Base-by-base conservation (phyloP, 1,140 invertebrate genomes). In the Achroia grisella region DNA sequence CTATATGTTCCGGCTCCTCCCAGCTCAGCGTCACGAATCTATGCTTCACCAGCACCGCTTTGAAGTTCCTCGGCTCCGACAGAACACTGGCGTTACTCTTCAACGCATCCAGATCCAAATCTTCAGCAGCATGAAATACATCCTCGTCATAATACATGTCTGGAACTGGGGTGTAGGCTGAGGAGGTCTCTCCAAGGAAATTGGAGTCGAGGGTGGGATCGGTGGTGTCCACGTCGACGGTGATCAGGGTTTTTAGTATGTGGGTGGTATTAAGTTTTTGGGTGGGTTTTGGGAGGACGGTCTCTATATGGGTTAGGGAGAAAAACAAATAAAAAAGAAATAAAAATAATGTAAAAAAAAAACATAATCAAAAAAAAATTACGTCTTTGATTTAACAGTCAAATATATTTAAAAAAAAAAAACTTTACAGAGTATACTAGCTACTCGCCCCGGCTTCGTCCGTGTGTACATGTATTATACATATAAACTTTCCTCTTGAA, bases 141-240 rank as follows among this genome's bases (percentile, higher is more conserved):
- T 27, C 1, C 69, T 67, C 51, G 41, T 74, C 54, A 30, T 42
- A 44, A 54, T 62, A 31, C 0, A 70, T 40, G 6, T 59, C 36
- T 0, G 74, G 74, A 1, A 55, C 71, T 2, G 68, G 71, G 0
- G 77, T 87, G 67, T 61, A 87, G 40, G 75, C 86, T 42, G 73
- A 85, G 12, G 68, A 87, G 0, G 69, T 78, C 48, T 88, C 86
- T 11, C 85, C 86, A 10, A 91, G 71, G 44, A 88, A 74, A 39
- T 88, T 71, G 48, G 54, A 28, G 55, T 76, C 61, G 13, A 13
- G 17, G 8, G 54, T 84, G 4, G 66, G 53, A 42, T 62, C 65
- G 4, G 51, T 36, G 4, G 48, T 36, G 15, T 60, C 56, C 10
- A 30, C 34, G 30, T 45, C 15, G 23, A 46, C 50, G 10, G 14